Evolutionary conservation across 2,113 vertebrate species (phyloP).

Genomic region (Gobio gobio): DNA sequence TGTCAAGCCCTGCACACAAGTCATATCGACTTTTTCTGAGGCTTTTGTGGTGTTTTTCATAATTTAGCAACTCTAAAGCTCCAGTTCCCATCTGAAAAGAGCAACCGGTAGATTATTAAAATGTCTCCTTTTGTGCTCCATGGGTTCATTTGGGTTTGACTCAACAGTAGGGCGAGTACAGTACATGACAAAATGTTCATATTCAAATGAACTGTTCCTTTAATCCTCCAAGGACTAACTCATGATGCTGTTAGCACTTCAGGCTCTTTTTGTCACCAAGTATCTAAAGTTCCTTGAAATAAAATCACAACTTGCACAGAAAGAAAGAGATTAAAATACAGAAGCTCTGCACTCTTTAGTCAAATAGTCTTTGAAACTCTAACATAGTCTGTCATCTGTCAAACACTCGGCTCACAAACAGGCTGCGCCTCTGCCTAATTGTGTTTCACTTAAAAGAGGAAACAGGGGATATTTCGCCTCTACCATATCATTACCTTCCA

Average conservation of each 20-base stretch:
- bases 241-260: background rate
- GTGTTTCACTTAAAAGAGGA: slow-evolving; percentile 41
- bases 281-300: slow-evolving; percentile 4
- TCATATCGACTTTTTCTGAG: background rate
- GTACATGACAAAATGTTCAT: background rate
- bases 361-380: slow-evolving; percentile 45
- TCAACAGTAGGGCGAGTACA: background rate
- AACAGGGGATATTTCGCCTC: slow-evolving; percentile 36
- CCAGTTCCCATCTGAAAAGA: background rate
- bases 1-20: too few relatives aligned
- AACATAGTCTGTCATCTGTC: slow-evolving; percentile 43
- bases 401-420: slow-evolving; percentile 39
- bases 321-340: slow-evolving; percentile 13
- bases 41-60: background rate
- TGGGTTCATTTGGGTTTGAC: background rate
- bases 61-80: background rate
- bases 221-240: slow-evolving; percentile 10
- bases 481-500: slow-evolving; percentile 51
- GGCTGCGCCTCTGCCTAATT: slow-evolving; percentile 26
- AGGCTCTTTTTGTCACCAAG: background rate
- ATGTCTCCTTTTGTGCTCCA: background rate
- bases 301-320: background rate
- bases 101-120: background rate
- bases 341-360: slow-evolving; percentile 25
- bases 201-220: background rate